Percentiles rank a stretch among this genome's conserved stretches.
These are phyloP conservation scores for Pyralis farinalis DNA, from an alignment of 2,888 invertebrate species.

Conservation along the genomic window DNA sequence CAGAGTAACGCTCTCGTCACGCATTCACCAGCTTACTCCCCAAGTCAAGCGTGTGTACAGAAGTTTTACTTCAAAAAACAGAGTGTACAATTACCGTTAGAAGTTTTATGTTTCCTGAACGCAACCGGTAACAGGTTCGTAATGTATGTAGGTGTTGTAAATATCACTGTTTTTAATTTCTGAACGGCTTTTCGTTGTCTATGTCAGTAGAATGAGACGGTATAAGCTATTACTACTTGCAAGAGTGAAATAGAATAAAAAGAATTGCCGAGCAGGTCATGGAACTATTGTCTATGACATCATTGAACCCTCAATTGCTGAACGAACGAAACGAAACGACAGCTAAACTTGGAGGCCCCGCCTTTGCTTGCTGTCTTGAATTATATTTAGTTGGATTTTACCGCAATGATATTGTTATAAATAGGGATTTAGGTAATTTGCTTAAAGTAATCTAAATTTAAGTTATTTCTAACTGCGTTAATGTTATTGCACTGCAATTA, in stretches of 20 bases:
- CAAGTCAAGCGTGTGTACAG: no score
- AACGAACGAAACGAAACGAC: constrained; percentile 59
- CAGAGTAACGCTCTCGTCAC: no score
- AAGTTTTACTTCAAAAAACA: no score
- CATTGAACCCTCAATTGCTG: constrained; percentile 66
- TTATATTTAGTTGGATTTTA: constrained; percentile 60
- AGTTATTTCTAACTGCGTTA: constrained; percentile 11
- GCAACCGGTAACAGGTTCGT: no score
- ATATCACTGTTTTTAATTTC: no score
- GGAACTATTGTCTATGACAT: constrained; percentile 44
- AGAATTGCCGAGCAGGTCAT: constrained; percentile 2
- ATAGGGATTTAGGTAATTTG: constrained; percentile 58
- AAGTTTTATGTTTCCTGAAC: no score
- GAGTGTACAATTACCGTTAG: no score
- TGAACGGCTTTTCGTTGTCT: not conserved
- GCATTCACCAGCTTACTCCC: no score
- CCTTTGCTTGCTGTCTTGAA: constrained; percentile 61
- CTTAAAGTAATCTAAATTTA: constrained; percentile 18
- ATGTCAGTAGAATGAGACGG: not conserved
- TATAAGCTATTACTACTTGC: not conserved
- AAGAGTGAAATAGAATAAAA: constrained; percentile 1
- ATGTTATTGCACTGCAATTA: constrained; percentile 45
- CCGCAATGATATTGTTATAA: constrained; percentile 70
- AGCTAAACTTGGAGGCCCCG: constrained; percentile 65
- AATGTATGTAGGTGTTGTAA: no score